These are phyloP conservation scores for Drosophila elegans DNA, from an alignment of 1,140 invertebrate genomes.

Conservation along the genomic window DNA sequence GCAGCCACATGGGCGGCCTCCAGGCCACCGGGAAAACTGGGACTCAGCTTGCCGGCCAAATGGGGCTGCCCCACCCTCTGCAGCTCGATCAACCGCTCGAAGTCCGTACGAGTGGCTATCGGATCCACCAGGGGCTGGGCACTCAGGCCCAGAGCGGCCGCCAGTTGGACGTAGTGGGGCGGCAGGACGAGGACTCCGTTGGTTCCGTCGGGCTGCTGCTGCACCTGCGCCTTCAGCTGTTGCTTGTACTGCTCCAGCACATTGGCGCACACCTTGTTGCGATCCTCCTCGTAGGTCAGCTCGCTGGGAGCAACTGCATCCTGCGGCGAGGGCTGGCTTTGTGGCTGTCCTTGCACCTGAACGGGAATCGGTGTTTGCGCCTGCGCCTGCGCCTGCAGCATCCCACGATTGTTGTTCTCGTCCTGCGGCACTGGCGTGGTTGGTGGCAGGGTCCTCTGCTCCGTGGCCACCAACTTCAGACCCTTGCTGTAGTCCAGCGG, in stretches of 20 bases:
- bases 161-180: conserved; percentile 81
- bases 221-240: conserved; percentile 54
- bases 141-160: conserved; percentile 75
- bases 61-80: conserved; percentile 76
- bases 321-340: conserved; percentile 30
- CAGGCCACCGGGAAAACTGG: conserved; percentile 66
- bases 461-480: conserved; percentile 49
- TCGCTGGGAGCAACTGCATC: conserved; percentile 31
- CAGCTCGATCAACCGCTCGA: conserved; percentile 79
- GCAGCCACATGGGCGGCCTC: conserved; percentile 77
- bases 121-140: conserved; percentile 76
- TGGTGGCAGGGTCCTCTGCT: conserved; percentile 50
- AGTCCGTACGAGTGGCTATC: conserved; percentile 76
- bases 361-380: conserved; percentile 27
- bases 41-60: conserved; percentile 67
- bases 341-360: conserved; percentile 29
- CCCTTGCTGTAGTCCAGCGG: conserved; percentile 82
- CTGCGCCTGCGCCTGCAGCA: conserved; percentile 20
- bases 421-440: conserved; percentile 61
- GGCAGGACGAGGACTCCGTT: conserved; percentile 72
- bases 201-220: conserved; percentile 38
- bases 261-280: conserved; percentile 68
- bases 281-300: conserved; percentile 57
- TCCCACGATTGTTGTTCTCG: conserved; percentile 79
- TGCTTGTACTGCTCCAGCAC: conserved; percentile 75